Conservation (phyloP, 1,140 invertebrate genomes). For the Oscheius sp. region DNA sequence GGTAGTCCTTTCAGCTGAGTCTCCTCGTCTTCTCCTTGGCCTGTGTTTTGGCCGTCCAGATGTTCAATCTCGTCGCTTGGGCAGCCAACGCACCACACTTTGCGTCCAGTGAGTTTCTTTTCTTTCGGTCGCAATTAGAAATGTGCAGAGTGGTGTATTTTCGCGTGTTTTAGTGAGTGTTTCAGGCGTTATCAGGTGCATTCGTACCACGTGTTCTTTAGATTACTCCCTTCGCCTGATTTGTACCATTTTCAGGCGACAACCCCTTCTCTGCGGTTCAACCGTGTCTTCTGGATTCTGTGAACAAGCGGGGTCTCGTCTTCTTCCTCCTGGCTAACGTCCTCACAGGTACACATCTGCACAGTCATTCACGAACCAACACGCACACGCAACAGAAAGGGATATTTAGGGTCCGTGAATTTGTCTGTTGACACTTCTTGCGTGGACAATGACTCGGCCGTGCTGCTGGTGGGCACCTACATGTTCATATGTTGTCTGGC, state of each 20-base stretch:
- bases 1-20: constrained; percentile 3
- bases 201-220: too few species aligned
- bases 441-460: background rate
- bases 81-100: constrained; percentile 20
- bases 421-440: background rate
- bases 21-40: constrained; percentile 14
- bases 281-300: constrained; percentile 24
- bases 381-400: background rate
- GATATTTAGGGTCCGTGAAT: background rate
- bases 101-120: background rate
- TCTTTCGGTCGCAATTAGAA: too few species aligned
- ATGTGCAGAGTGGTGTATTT: too few species aligned
- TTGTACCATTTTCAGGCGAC: constrained; percentile 29
- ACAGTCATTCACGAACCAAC: background rate
- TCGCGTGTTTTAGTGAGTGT: too few species aligned
- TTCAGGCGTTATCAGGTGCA: too few species aligned
- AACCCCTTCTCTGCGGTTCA: constrained; percentile 12
- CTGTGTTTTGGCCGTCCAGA: background rate
- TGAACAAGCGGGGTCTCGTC: constrained; percentile 22
- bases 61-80: constrained; percentile 24
- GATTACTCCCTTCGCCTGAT: too few species aligned
- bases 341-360: constrained; percentile 25
- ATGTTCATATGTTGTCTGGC: background rate
- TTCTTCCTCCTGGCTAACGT: constrained; percentile 39
- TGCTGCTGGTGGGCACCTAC: background rate